These are phyloP conservation scores for Drosophila nebulosa DNA, from an alignment of 1,140 invertebrate species.

Conservation along the genomic window DNA sequence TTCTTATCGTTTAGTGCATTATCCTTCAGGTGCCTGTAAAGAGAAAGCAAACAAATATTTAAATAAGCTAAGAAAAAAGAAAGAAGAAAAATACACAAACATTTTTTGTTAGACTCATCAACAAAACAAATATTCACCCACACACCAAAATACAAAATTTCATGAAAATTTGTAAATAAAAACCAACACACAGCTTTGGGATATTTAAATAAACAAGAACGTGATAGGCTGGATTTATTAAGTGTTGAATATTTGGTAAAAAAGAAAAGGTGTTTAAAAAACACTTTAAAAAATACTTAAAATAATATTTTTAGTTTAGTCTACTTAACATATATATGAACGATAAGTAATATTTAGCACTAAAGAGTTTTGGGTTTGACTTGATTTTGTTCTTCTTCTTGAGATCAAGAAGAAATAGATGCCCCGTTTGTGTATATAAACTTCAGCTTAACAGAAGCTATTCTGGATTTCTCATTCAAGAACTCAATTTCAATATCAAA, in stretches of 20 bases:
- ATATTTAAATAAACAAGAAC: not conserved
- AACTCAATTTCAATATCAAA: too few species aligned
- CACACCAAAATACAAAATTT: not conserved
- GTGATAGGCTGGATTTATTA: not conserved
- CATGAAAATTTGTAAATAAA: not conserved
- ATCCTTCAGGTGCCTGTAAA: slow-evolving; percentile 24
- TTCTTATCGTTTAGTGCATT: slow-evolving; percentile 26
- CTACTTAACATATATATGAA: too few species aligned
- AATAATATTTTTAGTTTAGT: too few species aligned
- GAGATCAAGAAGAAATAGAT: too few species aligned
- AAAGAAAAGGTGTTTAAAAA: too few species aligned
- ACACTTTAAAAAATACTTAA: too few species aligned
- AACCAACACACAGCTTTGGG: not conserved
- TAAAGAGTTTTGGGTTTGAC: too few species aligned
- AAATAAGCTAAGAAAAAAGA: not conserved
- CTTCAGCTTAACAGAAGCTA: too few species aligned
- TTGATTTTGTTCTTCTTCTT: too few species aligned
- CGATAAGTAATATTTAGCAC: too few species aligned
- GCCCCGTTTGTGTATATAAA: too few species aligned
- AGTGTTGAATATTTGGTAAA: not conserved
- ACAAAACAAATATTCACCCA: slow-evolving; percentile 1
- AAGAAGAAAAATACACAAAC: not conserved
- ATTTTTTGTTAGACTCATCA: not conserved
- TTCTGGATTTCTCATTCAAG: too few species aligned
- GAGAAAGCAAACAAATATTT: slow-evolving; percentile 19